A percentile compares a stretch with the other conserved stretches of the same genome.
phyloP scores from a whole-genome alignment of 1,140 invertebrate species.

The Drosophila paulistorum region DNA sequence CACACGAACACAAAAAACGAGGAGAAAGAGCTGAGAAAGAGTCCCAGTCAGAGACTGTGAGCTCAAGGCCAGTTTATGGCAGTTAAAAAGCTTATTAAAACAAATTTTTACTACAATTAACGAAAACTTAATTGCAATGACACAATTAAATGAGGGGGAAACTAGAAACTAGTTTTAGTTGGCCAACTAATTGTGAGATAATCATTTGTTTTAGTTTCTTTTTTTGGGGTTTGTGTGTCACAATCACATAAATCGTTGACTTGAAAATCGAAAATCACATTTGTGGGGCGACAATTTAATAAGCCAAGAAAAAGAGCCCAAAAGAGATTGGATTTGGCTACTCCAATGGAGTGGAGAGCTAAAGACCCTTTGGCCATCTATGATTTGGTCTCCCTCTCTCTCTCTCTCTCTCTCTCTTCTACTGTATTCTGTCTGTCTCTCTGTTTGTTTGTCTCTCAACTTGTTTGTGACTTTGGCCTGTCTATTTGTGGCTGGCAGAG shows the following conservation, averaged over 20 bases:
- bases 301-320: slow-evolving; percentile 50
- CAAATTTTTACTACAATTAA: slow-evolving; percentile 67
- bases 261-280: slow-evolving; percentile 48
- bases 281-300: slow-evolving; percentile 69
- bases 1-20: background rate
- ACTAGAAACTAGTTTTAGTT: slow-evolving; percentile 41
- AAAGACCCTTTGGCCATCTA: slow-evolving; percentile 56
- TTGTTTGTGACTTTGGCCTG: slow-evolving; percentile 47
- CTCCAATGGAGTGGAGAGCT: slow-evolving; percentile 3
- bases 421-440: background rate
- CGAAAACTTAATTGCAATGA: slow-evolving; percentile 61
- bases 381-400: slow-evolving; percentile 32
- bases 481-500: slow-evolving; percentile 47
- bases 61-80: slow-evolving; percentile 71
- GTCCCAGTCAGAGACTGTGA: slow-evolving; percentile 6
- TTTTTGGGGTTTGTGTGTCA: slow-evolving; percentile 62
- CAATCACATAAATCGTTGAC: slow-evolving; percentile 11
- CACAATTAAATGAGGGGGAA: slow-evolving; percentile 46
- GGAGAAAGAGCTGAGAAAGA: slow-evolving; percentile 36
- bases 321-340: slow-evolving; percentile 42
- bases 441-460: slow-evolving; percentile 22
- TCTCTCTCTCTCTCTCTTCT: slow-evolving; percentile 12
- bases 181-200: slow-evolving; percentile 28
- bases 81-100: slow-evolving; percentile 72
- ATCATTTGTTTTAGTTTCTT: slow-evolving; percentile 48